These are phyloP conservation scores for Umimayanthus chanpuru DNA, from an alignment of 92 coral and sea anemone species.

Conservation along the genomic window DNA sequence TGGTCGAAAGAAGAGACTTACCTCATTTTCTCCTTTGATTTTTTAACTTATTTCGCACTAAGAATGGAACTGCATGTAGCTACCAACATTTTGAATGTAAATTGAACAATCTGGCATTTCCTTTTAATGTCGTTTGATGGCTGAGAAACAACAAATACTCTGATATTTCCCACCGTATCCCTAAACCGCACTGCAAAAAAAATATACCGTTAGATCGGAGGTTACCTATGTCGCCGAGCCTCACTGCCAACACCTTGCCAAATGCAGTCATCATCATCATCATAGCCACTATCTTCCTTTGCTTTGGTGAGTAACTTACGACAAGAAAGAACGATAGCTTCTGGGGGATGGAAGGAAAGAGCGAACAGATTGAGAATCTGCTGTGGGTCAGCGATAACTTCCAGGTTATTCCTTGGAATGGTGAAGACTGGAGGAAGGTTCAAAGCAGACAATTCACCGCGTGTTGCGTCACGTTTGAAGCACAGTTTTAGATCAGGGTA, in stretches of 20 bases:
- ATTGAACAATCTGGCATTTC: no score
- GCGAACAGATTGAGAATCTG: background rate
- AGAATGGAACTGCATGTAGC: no score
- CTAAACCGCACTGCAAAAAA: background rate
- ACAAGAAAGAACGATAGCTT: background rate
- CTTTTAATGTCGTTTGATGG: no score
- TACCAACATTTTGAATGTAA: no score
- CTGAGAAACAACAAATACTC: no score
- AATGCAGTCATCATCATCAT: background rate
- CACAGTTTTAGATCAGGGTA: slow-evolving; percentile 21
- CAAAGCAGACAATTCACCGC: slow-evolving; percentile 16
- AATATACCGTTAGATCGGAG: background rate
- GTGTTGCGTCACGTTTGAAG: slow-evolving; percentile 1
- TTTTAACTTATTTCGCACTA: no score
- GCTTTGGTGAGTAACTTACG: background rate
- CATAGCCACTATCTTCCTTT: background rate
- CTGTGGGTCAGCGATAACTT: slow-evolving; percentile 5
- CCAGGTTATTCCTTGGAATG: background rate
- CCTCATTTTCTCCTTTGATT: no score
- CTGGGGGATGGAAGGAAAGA: slow-evolving; percentile 22
- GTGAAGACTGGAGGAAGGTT: slow-evolving; percentile 14
- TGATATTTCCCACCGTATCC: no score
- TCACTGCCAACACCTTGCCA: background rate
- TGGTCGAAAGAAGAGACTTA: no score
- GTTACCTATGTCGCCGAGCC: slow-evolving; percentile 3